Base-by-base conservation (phyloP, 1,140 invertebrate genomes). In the Cyclina sinensis region DNA sequence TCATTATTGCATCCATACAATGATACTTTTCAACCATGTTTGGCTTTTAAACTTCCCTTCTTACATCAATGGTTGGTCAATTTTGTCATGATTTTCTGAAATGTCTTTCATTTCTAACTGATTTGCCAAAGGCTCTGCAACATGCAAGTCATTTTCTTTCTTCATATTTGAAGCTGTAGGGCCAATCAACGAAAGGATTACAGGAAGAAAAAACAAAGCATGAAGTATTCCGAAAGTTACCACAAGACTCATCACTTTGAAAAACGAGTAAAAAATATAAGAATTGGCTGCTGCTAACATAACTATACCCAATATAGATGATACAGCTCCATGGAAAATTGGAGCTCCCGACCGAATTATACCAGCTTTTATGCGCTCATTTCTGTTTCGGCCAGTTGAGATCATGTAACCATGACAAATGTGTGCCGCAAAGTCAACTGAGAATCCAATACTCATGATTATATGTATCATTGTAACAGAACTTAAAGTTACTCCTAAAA, bases 381-480 rank as follows among this genome's bases (percentile, higher is more conserved):
- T 76, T 32, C 91, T 84, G 65, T 89, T 86, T 79, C 86, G 79
- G n/a, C 93, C 90, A 24, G 93, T 90, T 0, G 98, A 98, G n/a
- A 98, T 97, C 97, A 99, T 98, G 95, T 99, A 99, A 0, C 98
- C 98, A 93, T 99, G 99, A 90, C 98, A 99, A 57, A 99, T 99
- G 93, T 99, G 99, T 5, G 98, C 99, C 0, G 98, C 99, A 94
- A 99, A 99, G 93, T 99, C 99, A 0, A 99, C 98, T 1, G 98
- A 99, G 95, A 99, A 99, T 54, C 99, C 99, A 46, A 99, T 99
- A 93, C 98, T 99, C 99, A 99, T 99, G 68, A 99, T 99, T 0
- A 99, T 96, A 93, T 99, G 99, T 54, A 99, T 99, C 99, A 99
- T 99, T 0, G 99, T 99, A 92, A 99, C 99, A 4, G 98, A 98